These are phyloP conservation scores for Ursus arctos DNA, from an alignment of 2,113 vertebrate species.

Conservation along the genomic window DNA sequence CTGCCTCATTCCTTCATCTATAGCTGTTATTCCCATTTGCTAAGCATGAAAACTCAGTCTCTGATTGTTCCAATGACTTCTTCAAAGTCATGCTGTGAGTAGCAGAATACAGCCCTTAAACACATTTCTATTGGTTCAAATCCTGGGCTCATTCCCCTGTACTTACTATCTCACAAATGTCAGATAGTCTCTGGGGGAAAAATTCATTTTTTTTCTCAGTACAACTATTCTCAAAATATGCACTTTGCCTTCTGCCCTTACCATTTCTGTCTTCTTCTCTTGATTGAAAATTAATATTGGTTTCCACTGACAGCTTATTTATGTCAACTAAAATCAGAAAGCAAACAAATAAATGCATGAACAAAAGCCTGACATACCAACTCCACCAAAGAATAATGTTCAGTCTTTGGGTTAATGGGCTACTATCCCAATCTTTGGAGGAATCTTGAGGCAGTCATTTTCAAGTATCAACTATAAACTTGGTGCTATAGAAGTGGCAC, in stretches of 20 bases:
- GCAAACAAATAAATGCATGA: not conserved
- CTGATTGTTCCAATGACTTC: not conserved
- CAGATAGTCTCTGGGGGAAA: not conserved
- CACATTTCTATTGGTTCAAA: not conserved
- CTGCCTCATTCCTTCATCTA: not conserved
- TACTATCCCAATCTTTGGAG: not conserved
- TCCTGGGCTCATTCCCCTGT: not conserved
- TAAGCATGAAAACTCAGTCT: not conserved
- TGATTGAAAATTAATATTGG: not conserved
- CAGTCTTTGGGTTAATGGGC: not conserved
- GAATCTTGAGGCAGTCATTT: not conserved
- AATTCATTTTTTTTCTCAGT: not conserved
- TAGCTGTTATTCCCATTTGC: not conserved
- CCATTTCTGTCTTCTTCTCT: not conserved
- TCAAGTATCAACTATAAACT: not conserved
- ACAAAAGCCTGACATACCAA: not conserved
- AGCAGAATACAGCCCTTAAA: not conserved
- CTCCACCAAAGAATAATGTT: not conserved
- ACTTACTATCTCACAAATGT: not conserved
- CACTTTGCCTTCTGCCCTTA: not conserved
- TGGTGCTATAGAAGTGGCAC: not conserved
- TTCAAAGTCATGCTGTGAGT: not conserved
- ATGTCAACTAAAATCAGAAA: not conserved
- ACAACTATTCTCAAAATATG: not conserved
- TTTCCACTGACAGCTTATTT: not conserved